Evolutionary conservation across 2,888 invertebrate genomes (phyloP), one percentile per base, ranked within the genome.

Genomic region (Mythimna vitellina): DNA sequence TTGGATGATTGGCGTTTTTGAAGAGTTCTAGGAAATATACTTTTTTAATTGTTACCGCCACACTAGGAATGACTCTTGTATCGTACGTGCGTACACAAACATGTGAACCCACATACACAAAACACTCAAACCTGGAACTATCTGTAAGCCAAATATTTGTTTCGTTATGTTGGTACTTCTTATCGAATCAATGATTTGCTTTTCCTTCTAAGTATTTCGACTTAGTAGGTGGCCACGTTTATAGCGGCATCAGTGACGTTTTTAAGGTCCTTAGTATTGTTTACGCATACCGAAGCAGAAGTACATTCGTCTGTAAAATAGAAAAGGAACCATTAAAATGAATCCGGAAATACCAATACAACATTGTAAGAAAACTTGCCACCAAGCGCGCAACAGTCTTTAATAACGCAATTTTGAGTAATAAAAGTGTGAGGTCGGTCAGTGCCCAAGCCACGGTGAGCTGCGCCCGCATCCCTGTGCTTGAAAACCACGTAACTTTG

Each of bases 381-480:
- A 61, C 22, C 38, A 38, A 69, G 32, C 62, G 38, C 65, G 61
- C 65, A 65, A 61, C 65, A 61, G 68, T 71, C 65, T 78, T 65
- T 73, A 82, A 76, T 80, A 78, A 71, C 73, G 68, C 70, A 78
- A 82, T 81, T 84, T 80, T 69, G 70, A 80, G 75, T 73, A 76
- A 82, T 84, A 82, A 78, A 86, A 76, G 70, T 67, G 51, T 58
- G 65, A 73, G 78, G 67, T 49, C 42, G 49, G 49, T 51, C 49
- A 51, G 62, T 62, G 69, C 6, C 65, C 25, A 25, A 6, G 25
- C 54, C 7, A 60, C 63, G 60, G 65, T 65, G 77, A 64, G 60
- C 62, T 61, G 51, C 70, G 87, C 91, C 91, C 89, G 89, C 89
- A 90, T 90, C 87, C 84, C 86, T 84, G 86, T 82, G 83, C 86